Evolutionary conservation across 2,113 vertebrate genomes (phyloP).

Genomic region (Notothenia coriiceps): DNA sequence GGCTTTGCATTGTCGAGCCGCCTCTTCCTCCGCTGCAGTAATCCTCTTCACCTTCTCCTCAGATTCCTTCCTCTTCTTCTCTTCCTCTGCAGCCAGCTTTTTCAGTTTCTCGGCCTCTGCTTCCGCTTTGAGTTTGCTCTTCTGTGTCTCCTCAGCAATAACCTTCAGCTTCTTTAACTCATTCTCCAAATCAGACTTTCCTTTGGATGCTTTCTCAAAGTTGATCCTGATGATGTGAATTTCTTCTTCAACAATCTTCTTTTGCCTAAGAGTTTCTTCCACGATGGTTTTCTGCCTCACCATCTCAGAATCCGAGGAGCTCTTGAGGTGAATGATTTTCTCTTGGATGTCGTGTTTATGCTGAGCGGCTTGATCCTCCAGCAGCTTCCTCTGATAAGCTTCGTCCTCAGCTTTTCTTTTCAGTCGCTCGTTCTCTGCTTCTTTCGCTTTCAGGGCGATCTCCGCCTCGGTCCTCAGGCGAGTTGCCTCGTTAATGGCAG

Average conservation of each 20-base stretch:
- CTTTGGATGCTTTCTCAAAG: slow-evolving; percentile 91
- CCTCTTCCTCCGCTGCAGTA: slow-evolving; percentile 91
- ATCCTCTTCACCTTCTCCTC: slow-evolving; percentile 93
- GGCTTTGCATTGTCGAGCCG: slow-evolving; percentile 87
- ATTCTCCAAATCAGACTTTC: slow-evolving; percentile 90
- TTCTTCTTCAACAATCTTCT: slow-evolving; percentile 94
- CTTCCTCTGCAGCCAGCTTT: slow-evolving; percentile 89
- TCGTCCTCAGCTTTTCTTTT: slow-evolving; percentile 94
- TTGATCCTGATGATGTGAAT: slow-evolving; percentile 90
- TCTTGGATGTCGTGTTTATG: slow-evolving; percentile 95
- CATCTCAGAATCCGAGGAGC: slow-evolving; percentile 89
- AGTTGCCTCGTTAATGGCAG: slow-evolving; percentile 92
- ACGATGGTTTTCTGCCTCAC: slow-evolving; percentile 91
- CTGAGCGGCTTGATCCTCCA: slow-evolving; percentile 94
- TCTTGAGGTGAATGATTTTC: slow-evolving; percentile 91
- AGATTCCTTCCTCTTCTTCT: slow-evolving; percentile 89
- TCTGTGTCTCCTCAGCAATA: slow-evolving; percentile 88
- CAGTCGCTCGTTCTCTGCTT: slow-evolving; percentile 94
- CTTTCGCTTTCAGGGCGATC: slow-evolving; percentile 94
- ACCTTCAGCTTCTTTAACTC: slow-evolving; percentile 91
- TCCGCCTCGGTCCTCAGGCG: slow-evolving; percentile 93
- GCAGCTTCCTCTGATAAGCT: slow-evolving; percentile 91
- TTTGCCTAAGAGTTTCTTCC: slow-evolving; percentile 92
- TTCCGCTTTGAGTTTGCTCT: slow-evolving; percentile 91
- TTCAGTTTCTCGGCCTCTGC: slow-evolving; percentile 89